Percentiles rank a stretch among this genome's conserved stretches.
phyloP scores from a whole-genome alignment of 1,140 invertebrate species.

The Aphelenchoides fujianensis region DNA sequence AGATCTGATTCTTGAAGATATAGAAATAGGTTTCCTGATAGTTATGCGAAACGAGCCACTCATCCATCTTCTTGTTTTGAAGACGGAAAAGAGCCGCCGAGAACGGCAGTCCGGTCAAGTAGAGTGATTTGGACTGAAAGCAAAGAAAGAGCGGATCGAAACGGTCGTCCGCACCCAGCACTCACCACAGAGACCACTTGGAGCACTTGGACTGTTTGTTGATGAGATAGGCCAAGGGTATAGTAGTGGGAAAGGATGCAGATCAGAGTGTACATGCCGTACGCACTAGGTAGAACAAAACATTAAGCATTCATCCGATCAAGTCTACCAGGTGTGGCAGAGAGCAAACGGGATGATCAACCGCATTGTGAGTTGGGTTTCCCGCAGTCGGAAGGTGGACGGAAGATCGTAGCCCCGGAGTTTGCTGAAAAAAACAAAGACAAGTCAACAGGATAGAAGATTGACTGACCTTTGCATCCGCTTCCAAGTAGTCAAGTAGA shows the following conservation, averaged over 20 bases:
- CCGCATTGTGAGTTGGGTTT: slow-evolving; percentile 2
- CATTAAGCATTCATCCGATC: too few species aligned
- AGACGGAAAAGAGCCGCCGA: not conserved
- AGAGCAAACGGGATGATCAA: not conserved
- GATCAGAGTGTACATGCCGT: not conserved
- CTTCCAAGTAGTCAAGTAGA: not conserved
- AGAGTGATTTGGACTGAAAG: not conserved
- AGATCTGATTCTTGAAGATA: slow-evolving; percentile 4
- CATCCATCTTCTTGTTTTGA: not conserved
- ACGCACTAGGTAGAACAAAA: too few species aligned
- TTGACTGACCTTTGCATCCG: not conserved
- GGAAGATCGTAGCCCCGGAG: not conserved
- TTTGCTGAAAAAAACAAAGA: slow-evolving; percentile 20
- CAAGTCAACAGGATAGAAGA: not conserved
- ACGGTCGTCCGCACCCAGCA: too few species aligned
- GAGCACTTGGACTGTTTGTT: not conserved
- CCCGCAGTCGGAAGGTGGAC: not conserved
- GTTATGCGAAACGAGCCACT: not conserved
- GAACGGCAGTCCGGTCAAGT: not conserved
- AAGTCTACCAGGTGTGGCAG: not conserved
- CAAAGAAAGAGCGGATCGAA: too few species aligned
- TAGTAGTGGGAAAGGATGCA: not conserved
- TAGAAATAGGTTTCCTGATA: not conserved
- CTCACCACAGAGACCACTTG: not conserved
- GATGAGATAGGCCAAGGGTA: not conserved